phyloP scores from a whole-genome alignment of 2,113 vertebrate species.

The Thryonomys swinderianus region DNA sequence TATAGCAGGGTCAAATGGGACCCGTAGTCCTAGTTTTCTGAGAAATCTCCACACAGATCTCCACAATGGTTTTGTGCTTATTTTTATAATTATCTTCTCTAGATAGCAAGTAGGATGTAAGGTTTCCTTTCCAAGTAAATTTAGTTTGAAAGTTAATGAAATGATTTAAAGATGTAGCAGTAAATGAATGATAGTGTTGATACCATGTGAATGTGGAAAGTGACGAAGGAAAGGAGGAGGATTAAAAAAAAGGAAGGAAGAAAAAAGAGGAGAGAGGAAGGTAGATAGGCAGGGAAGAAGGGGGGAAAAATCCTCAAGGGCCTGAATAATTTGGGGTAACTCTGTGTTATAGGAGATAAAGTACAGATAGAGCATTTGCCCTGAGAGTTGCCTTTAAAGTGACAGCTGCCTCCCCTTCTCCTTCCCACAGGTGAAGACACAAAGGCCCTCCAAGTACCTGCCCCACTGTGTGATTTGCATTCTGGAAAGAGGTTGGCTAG shows the following conservation, averaged over 20 bases:
- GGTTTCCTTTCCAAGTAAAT: not conserved
- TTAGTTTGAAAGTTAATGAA: not conserved
- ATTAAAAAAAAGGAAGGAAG: not conserved
- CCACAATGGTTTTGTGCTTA: too few species aligned
- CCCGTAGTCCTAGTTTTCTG: too few species aligned
- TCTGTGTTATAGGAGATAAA: not conserved
- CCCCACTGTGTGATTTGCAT: not conserved
- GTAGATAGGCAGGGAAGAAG: not conserved
- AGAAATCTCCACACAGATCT: too few species aligned
- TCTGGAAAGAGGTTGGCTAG: not conserved
- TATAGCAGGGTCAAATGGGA: too few species aligned
- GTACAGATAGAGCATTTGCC: not conserved
- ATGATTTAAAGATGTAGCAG: not conserved
- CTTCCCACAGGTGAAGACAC: not conserved
- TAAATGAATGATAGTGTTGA: not conserved
- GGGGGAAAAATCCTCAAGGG: not conserved
- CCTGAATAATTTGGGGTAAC: not conserved
- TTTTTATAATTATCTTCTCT: constrained; percentile 12
- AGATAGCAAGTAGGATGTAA: not conserved
- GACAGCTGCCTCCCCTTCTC: not conserved
- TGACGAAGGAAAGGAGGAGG: not conserved
- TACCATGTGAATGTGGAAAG: not conserved
- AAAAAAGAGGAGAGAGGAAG: not conserved
- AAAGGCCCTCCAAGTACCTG: not conserved
- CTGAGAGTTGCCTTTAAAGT: not conserved